Evolutionary conservation across 1,140 invertebrate species (phyloP).

Genomic region (Leptopilina clavipes): DNA sequence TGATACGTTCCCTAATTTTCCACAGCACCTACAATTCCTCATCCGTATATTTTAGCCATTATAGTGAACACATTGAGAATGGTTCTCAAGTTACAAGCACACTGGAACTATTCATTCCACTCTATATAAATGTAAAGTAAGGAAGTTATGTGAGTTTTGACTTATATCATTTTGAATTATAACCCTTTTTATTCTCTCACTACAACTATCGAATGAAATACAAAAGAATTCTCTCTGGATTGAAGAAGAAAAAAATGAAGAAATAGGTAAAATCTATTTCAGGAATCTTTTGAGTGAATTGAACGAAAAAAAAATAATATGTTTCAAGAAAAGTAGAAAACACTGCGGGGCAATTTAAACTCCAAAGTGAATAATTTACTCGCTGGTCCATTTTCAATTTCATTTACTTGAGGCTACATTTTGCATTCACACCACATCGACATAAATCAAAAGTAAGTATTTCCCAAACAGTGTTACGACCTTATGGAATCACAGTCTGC

Average conservation of each 20-base stretch:
- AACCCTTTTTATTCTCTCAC: not conserved
- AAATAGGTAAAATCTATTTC: not conserved
- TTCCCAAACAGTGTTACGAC: conserved; percentile 24
- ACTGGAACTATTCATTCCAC: conserved; percentile 9
- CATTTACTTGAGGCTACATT: conserved; percentile 7
- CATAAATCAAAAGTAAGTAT: conserved; percentile 31
- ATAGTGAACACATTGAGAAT: not conserved
- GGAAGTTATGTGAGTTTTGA: conserved; percentile 6
- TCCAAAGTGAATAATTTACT: no score
- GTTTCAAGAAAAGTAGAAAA: no score
- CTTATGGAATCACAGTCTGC: conserved; percentile 32
- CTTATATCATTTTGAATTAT: conserved; percentile 17
- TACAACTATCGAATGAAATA: conserved; percentile 8
- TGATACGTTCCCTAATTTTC: conserved; percentile 1
- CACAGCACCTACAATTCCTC: not conserved
- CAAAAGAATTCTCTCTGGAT: not conserved
- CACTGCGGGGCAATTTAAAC: no score
- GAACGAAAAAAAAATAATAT: no score
- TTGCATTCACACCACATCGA: conserved; percentile 30
- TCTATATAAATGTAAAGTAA: not conserved
- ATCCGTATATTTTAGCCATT: no score
- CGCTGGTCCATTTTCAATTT: conserved; percentile 6
- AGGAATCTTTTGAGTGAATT: no score
- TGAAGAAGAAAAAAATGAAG: not conserved
- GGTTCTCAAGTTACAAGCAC: not conserved